A percentile compares a stretch with the other conserved stretches of the same genome.
These are phyloP conservation scores for Dicerorhinus sumatrensis DNA, from an alignment of 2,113 vertebrate genomes.

Conservation along the genomic window DNA sequence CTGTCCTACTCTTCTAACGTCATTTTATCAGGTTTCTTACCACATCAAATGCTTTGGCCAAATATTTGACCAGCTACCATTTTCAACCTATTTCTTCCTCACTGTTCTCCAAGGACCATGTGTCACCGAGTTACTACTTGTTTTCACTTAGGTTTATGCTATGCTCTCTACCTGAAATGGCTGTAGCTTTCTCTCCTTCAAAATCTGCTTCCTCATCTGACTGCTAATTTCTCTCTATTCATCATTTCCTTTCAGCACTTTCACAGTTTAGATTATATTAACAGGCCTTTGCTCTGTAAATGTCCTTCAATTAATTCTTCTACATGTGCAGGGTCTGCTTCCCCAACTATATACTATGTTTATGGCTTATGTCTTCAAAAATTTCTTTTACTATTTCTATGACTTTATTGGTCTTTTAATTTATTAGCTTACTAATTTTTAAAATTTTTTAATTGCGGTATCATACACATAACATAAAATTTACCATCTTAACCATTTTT, in stretches of 20 bases:
- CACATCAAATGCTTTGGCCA: background rate
- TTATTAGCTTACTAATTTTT: background rate
- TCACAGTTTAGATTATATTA: background rate
- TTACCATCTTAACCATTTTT: background rate
- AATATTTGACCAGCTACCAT: background rate
- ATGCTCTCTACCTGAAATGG: background rate
- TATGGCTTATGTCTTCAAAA: background rate
- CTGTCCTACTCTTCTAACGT: background rate
- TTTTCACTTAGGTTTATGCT: background rate
- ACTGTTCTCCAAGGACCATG: background rate
- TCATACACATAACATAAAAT: background rate
- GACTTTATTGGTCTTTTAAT: background rate
- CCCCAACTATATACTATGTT: background rate
- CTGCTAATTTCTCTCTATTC: background rate
- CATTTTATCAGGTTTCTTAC: background rate
- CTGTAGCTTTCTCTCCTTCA: background rate
- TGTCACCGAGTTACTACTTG: background rate
- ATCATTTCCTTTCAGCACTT: background rate
- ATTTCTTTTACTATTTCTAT: constrained; percentile 13
- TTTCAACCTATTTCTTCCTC: background rate
- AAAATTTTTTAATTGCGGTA: background rate
- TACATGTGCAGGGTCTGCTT: background rate
- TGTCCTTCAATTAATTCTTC: background rate
- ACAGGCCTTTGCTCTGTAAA: background rate
- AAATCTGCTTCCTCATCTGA: background rate